phyloP scores from a whole-genome alignment of 2,888 invertebrate species.

The Sminthurides aquaticus region DNA sequence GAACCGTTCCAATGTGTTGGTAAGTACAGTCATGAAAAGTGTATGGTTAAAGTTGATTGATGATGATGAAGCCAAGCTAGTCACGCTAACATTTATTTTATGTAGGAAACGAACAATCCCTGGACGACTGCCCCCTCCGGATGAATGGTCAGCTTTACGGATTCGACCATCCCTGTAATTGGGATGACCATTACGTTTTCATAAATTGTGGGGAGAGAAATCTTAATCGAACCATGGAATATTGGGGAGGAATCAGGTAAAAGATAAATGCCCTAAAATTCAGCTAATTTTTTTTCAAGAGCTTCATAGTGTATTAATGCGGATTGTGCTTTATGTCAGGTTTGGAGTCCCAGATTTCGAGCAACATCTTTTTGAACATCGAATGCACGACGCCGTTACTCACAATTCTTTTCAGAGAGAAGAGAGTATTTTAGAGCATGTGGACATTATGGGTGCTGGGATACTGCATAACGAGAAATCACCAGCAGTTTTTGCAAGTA shows the following conservation, averaged over 20 bases:
- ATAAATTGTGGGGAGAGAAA: constrained; percentile 76
- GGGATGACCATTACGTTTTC: constrained; percentile 87
- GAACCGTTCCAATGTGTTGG: constrained; percentile 70
- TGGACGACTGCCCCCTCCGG: constrained; percentile 55
- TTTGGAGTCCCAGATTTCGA: constrained; percentile 86
- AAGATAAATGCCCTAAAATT: background rate
- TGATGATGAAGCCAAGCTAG: background rate
- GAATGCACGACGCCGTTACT: constrained; percentile 72
- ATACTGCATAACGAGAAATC: constrained; percentile 91
- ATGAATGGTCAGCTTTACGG: constrained; percentile 84
- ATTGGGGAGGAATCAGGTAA: constrained; percentile 87
- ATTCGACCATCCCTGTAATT: constrained; percentile 73
- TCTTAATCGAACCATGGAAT: constrained; percentile 58
- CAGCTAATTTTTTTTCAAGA: no score
- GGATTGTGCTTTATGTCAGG: constrained; percentile 47
- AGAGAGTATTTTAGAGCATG: constrained; percentile 69
- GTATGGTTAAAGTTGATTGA: background rate
- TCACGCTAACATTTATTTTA: background rate
- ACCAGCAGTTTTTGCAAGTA: constrained; percentile 82
- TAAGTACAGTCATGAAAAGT: constrained; percentile 10
- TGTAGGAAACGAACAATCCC: constrained; percentile 47
- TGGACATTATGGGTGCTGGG: constrained; percentile 86
- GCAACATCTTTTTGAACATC: constrained; percentile 69
- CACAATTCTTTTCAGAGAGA: constrained; percentile 62
- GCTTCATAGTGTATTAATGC: no score